Conservation (phyloP, 2,113 vertebrate species). For the Archocentrus centrarchus region DNA sequence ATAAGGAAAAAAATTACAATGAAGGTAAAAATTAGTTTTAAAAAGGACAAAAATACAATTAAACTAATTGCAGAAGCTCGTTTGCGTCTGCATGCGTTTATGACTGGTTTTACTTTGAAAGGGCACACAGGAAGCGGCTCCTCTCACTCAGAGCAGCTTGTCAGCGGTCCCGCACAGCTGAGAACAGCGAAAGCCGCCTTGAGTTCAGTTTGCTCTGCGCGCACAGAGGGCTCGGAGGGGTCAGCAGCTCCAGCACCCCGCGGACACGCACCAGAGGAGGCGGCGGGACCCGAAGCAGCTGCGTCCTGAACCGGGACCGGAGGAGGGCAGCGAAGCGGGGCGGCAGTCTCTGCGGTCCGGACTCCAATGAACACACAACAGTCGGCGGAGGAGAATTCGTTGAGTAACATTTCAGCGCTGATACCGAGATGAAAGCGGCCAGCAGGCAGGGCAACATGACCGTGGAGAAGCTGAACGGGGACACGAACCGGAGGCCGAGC, state of each 20-base stretch:
- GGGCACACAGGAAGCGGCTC: not conserved
- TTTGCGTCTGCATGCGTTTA: not conserved
- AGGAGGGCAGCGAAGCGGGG: not conserved
- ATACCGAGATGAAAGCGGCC: conserved; percentile 72
- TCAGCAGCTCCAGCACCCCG: not conserved
- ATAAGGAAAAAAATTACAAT: no score
- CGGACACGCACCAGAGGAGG: not conserved
- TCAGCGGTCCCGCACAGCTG: conserved; percentile 62
- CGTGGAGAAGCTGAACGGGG: conserved; percentile 76
- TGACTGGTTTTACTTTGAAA: conserved; percentile 51
- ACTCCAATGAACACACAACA: conserved; percentile 54
- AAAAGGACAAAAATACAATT: no score
- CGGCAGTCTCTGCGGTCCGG: conserved; percentile 34
- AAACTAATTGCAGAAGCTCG: no score
- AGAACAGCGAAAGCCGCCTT: conserved; percentile 14
- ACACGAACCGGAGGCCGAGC: conserved; percentile 80
- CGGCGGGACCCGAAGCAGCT: not conserved
- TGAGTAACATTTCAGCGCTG: not conserved
- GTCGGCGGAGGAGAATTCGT: not conserved
- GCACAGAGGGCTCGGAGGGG: conserved; percentile 40
- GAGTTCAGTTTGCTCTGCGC: conserved; percentile 64
- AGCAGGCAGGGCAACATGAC: conserved; percentile 40
- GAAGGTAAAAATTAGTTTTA: no score
- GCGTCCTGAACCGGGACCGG: not conserved
- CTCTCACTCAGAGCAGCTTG: accelerated